Base-by-base conservation (phyloP, 2,113 vertebrate species). In the Vicugna pacos region DNA sequence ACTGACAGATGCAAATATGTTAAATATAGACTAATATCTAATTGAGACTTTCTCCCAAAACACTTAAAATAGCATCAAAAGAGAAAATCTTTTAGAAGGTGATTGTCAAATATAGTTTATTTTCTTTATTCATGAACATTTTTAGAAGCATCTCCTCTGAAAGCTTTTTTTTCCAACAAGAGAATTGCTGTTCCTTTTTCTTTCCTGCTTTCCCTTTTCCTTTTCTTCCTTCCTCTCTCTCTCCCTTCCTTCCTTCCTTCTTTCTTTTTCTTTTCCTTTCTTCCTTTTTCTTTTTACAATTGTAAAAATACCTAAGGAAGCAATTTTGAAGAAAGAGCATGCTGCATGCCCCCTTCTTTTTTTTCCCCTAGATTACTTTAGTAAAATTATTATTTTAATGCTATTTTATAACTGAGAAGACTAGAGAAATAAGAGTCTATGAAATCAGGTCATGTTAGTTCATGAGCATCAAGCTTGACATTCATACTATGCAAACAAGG, bases 401-500 rank as follows among this genome's bases (percentile, higher is more conserved):
- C n/a, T 81, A 81, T 84, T 92, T 89, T 88, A 69, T 9, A 85
- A 48, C 19, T 54, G 32, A 54, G 8, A 75, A 79, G 22, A 58
- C 0, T 88, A 91, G 52, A 82, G 97, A 97, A 91, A 76, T 83
- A 76, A 83, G 15, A 80, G n/a, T 83, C 24, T 48, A 28, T 67
- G 16, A 94, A 60, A 52, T 20, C 42, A 96, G 35, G 19, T 89
- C 67, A 4, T 1, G 10, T 30, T 11, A 77, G 4, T 50, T 97
- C 56, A 88, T 70, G 82, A 93, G 16, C 20, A 96, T 62, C 95
- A 92, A 93, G 52, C 22, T 93, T 84, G 48, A 28, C 67, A 97
- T 95, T 97, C 72, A 96, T 89, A 6, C 26, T 73, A 89, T 6
- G 11, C 64, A 95, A 97, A 87, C 16, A 91, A 96, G 73, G 72